phyloP scores from a whole-genome alignment of 2,113 vertebrate genomes.

The Sapayoa aenigma region DNA sequence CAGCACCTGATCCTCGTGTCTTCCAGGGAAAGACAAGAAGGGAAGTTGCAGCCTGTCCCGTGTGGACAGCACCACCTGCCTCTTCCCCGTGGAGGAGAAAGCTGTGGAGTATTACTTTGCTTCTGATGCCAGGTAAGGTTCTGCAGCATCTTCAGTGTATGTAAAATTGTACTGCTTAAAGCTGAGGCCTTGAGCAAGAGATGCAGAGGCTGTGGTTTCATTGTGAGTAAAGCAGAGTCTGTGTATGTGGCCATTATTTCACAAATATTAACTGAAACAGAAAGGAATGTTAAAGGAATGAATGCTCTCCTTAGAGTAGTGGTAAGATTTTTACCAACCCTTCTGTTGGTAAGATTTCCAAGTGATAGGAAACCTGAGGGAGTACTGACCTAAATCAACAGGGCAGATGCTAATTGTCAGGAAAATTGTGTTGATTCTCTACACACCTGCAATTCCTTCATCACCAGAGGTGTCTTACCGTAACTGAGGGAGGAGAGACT shows the following conservation, averaged over 20 bases:
- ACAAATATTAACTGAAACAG: no score
- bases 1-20: background rate
- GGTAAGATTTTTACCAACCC: no score
- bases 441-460: background rate
- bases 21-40: conserved; percentile 89
- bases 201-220: background rate
- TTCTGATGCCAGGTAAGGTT: conserved; percentile 90
- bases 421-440: background rate
- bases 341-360: background rate
- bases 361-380: background rate
- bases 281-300: background rate
- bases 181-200: background rate
- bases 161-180: fast-evolving
- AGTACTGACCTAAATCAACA: background rate
- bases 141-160: fast-evolving
- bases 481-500: background rate
- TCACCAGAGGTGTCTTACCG: background rate
- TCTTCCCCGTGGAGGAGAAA: conserved; percentile 95
- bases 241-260: fast-evolving
- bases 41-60: conserved; percentile 83
- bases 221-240: background rate
- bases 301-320: fast-evolving
- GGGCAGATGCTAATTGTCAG: background rate
- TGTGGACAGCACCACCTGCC: conserved; percentile 90
- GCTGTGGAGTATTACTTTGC: conserved; percentile 98